Evolutionary conservation across 2,113 vertebrate species (phyloP), one percentile per base, ranked within the genome.

Genomic region (Fulmarus glacialis): DNA sequence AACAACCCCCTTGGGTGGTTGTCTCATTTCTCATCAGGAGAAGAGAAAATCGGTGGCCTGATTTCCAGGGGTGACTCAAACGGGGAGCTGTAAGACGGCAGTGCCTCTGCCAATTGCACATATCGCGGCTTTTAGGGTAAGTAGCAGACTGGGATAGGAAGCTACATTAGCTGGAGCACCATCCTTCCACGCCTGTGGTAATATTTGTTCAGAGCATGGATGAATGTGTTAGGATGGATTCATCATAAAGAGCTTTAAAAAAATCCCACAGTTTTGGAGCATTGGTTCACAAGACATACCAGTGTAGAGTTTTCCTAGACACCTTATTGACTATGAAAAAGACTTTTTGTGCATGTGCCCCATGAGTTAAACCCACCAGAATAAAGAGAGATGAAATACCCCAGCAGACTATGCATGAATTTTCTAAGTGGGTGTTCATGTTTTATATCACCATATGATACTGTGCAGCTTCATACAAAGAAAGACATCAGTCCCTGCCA

Each of bases 401-500:
- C 6, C 47, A 40, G 10, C 8, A 50, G 30, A 4, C 29, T 29
- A 85, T 27, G 59, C 60, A 3, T 42, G 80, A 45, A 60, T 80
- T 52, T 53, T 90, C 85, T 86, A 68, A 52, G 47, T 64, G 86
- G 85, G 62, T 83, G 83, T 80, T 95, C 83, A 63, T 59, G 60
- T 83, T 95, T 96, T 73, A 36, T 81, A 71, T 70, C 86, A 38
- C 77, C 78, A 59, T 34, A 30, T 29, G 71, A 90, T 53, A 36
- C 38, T 47, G 34, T 58, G 42, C 30, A 68, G 73, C 96, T 94
- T 87, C 29, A 29, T 40, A 63, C 40, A 53, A 48, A 87, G 36
- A 73, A 53, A 86, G 64, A 73, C 87, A 94, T 94, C 89, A 34
- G 71, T 42, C 42, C 50, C 48, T 63, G 80, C 86, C 96, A 60